A percentile compares a stretch with the other conserved stretches of the same genome.
These are phyloP conservation scores for Maniola hyperantus DNA, from an alignment of 2,888 invertebrate species.

Conservation along the genomic window DNA sequence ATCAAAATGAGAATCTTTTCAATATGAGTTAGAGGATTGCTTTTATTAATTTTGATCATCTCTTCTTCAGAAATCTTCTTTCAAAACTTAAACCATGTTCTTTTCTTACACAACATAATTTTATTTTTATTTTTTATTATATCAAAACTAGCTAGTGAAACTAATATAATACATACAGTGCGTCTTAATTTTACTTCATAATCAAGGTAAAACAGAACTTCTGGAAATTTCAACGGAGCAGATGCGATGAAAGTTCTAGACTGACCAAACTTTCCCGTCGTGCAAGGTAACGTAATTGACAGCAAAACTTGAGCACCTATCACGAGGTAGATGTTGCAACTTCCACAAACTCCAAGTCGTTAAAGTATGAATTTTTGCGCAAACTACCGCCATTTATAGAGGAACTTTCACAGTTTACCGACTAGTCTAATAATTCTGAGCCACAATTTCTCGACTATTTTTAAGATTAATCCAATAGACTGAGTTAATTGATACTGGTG, in stretches of 20 bases:
- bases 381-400: slow-evolving; percentile 41
- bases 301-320: slow-evolving; percentile 47
- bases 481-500: not conserved
- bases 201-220: slow-evolving; percentile 31
- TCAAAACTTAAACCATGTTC: too few species aligned
- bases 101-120: too few species aligned
- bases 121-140: too few species aligned
- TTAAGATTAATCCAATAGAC: not conserved
- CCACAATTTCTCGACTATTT: slow-evolving; percentile 31
- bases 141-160: too few species aligned
- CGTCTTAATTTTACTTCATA: slow-evolving; percentile 10
- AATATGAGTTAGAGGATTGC: too few species aligned
- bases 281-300: slow-evolving; percentile 48
- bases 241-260: slow-evolving; percentile 31
- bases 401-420: slow-evolving; percentile 42
- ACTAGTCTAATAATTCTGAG: slow-evolving; percentile 23
- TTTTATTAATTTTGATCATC: too few species aligned
- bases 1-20: too few species aligned
- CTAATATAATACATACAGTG: not conserved
- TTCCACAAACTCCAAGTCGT: slow-evolving; percentile 39
- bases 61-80: too few species aligned
- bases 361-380: slow-evolving; percentile 44
- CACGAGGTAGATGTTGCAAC: slow-evolving; percentile 37
- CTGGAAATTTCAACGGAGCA: slow-evolving; percentile 28
- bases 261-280: slow-evolving; percentile 39